These are phyloP conservation scores for Platyscapa corneri DNA, from an alignment of 1,140 invertebrate species.

Conservation along the genomic window DNA sequence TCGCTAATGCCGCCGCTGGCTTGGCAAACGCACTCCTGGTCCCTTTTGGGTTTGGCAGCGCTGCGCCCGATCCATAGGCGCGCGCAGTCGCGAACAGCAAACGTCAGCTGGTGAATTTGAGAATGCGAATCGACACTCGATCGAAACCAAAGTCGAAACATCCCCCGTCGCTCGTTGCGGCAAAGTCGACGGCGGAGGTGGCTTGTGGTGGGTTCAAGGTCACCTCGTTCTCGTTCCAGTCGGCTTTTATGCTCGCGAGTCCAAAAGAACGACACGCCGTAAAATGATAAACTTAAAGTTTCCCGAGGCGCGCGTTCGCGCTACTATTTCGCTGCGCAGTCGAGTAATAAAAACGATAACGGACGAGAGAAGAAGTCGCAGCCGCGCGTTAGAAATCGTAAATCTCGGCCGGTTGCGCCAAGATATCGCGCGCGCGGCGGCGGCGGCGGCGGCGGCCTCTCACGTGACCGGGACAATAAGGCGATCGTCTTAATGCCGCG, in stretches of 20 bases:
- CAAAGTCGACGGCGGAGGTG: no score
- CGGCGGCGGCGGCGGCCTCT: no score
- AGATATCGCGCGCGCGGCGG: background rate
- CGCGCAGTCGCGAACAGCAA: no score
- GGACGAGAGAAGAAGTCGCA: background rate
- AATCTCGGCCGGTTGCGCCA: background rate
- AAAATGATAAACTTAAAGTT: conserved; percentile 34
- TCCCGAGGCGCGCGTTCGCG: background rate
- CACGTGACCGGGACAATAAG: background rate
- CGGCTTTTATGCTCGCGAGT: background rate
- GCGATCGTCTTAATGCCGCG: background rate
- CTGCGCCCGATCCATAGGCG: no score
- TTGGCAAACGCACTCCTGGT: no score
- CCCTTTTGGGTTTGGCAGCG: no score
- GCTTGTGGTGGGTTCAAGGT: conserved; percentile 42
- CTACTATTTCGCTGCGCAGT: no score
- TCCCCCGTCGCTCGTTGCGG: no score
- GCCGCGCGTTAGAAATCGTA: background rate
- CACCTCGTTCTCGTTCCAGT: background rate
- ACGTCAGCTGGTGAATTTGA: no score
- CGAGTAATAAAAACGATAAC: background rate
- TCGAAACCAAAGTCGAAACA: no score
- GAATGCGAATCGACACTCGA: no score
- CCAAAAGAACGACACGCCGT: background rate
- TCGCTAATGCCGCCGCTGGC: no score